Base-by-base conservation (phyloP, 2,888 invertebrate genomes). In the Hetaerina titia region DNA sequence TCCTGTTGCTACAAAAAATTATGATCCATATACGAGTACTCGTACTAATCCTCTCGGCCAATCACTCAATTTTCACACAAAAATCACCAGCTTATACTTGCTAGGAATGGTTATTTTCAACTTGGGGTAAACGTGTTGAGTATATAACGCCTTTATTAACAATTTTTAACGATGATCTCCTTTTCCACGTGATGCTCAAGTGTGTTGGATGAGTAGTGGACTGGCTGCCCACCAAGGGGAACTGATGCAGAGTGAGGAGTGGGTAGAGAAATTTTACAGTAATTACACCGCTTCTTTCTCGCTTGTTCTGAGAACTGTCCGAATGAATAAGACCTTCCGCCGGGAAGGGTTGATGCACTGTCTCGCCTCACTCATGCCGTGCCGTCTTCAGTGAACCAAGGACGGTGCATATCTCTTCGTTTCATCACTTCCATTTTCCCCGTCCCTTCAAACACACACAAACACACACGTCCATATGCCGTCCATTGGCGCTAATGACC, bases 401-500 rank as follows among this genome's bases (percentile, higher is more conserved):
- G 81, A 81, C 81, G 31, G 81, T 4, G 81, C 31, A 11, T 13
- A 31, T 81, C n/a, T n/a, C n/a, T 13, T 81, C 81, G 31, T 81
- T 81, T 81, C 81, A 81, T 81, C 15, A 31, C 81, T 31, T 81
- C 13, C 25, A 31, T 31, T 31, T 81, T n/a, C 11, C 25, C n/a
- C 9, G 31, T 25, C 31, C 31, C 31, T 81, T n/a, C 19, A 7
- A 81, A 11, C 31, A 11, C 74, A n/a, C n/a, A 81, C 74, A 81
- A 11, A 81, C 11, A 9, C 25, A 31, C 81, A 81, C 31, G 69
- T 81, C 25, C 81, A 6, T 81, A 45, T 45, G 45, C 81, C 81
- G 31, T 81, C 81, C 81, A 81, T 81, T 81, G 25, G 81, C 31
- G 81, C 31, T 81, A 81, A 81, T 81, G 31, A 81, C 81, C 81